Evolutionary conservation across 2,888 invertebrate species (phyloP), one percentile per base, ranked within the genome.

Genomic region (Synergus gifuensis): DNA sequence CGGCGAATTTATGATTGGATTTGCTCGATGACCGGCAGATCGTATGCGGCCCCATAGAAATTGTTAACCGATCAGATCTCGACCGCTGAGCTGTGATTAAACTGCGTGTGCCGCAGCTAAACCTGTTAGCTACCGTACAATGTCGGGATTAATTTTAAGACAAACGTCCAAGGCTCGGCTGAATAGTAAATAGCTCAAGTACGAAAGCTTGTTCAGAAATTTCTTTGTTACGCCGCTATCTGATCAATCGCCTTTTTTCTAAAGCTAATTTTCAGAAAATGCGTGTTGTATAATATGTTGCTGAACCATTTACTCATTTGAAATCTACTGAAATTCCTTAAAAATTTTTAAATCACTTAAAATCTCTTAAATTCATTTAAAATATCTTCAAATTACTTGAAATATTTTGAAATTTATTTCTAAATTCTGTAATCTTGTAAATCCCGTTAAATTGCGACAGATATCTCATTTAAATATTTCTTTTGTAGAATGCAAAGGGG

Each of bases 121-220:
- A 85, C 85, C 84, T 85, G 85, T 84, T 85, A 76, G 85, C 85
- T 85, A 85, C 85, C 66, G 85, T 78, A 73, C 76, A 73, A 49
- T 73, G 73, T 73, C 73, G 54, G 54, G 11, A 36, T 54, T 73
- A 73, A 73, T 73, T 73, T 73, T 54, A 49, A 73, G 73, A 73
- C 54, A 73, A 73, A 36, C 73, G 36, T 73, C 40, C 73, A 54
- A 73, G 76, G 58, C 58, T 49, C 76, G 63, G 14, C 22, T 40
- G 54, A 49, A 76, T 76, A 46, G 54, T 54, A 76, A 76, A n/a
- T 58, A 36, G 40, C 28, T 40, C 76, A 76, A 58, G 76, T 58
- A 76, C 76, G 76, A 76, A 28, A 46, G 46, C 54, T 18, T 58
- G 22, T 58, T 54, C 14, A 73, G 58, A 28, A 76, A 58, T 58